Base-by-base conservation (phyloP, 2,888 invertebrate species). In the Tipula lateralis region DNA sequence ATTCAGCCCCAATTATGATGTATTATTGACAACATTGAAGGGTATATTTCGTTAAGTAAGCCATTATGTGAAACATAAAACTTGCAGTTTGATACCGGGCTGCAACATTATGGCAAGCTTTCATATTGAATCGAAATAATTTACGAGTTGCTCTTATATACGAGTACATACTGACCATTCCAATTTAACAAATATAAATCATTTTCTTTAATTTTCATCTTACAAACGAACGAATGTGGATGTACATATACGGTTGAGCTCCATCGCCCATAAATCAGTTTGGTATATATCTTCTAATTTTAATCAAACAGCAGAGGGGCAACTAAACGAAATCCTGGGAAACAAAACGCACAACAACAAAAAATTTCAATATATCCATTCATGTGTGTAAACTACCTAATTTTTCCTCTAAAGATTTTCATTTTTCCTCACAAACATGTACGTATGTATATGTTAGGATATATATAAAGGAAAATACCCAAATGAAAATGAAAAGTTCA, bases 331-430 rank as follows among this genome's bases (percentile, higher is more conserved):
- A 12, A 66, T 66, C 9, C 66, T 66, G 66, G 66, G 66, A 24
- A 19, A 66, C 7, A 24, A 13, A 66, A 19, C 7, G 66, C 6
- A 66, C 19, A 50, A 66, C 7, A 66, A 66, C 19, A 66, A 1
- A 4, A 66, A 66, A 66, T 66, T 66, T 66, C 66, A 66, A 66
- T 66, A 66, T 66, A 66, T 66, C 24, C 66, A 66, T 66, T 66
- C 66, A 66, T 66, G 66, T 66, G 66, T 66, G 66, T 66, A 66
- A 66, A 66, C 66, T 66, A 66, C 66, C 66, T 66, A 66, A 19
- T 66, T 66, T 66, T 66, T 66, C 24, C 66, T 66, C 66, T 66
- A 66, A 24, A 66, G 66, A 66, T 66, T 66, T 66, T 66, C 66
- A 7, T 12, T 66, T 36, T 66, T 66, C 66, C 66, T 24, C 19